These are phyloP conservation scores for Spisula solida DNA, from an alignment of 2,888 invertebrate species.

Conservation along the genomic window DNA sequence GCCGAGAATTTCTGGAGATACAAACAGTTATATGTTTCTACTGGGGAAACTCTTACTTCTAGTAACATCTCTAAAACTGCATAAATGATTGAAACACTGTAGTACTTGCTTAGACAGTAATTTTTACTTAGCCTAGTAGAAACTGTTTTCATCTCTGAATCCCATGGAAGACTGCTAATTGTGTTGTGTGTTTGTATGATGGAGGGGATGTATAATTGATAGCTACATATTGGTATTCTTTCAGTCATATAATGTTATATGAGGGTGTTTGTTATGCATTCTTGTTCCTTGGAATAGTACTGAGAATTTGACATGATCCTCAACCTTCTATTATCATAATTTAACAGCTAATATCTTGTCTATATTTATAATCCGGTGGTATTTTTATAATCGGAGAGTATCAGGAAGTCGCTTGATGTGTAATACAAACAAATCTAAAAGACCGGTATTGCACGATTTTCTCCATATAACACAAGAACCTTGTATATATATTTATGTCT, in stretches of 20 bases:
- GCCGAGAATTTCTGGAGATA: neutral
- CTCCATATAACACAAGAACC: no score
- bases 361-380: no score
- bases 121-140: conserved; percentile 9
- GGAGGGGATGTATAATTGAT: neutral
- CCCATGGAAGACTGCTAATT: neutral
- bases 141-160: neutral
- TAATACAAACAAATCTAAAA: no score
- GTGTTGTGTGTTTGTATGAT: neutral
- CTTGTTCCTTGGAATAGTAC: no score
- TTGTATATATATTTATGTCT: no score
- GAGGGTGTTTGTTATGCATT: neutral
- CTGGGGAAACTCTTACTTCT: neutral
- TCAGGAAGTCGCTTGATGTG: no score
- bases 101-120: neutral
- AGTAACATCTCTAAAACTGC: neutral
- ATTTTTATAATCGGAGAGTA: no score
- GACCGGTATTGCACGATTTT: no score
- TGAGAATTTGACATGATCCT: no score
- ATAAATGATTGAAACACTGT: neutral
- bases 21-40: neutral
- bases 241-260: neutral
- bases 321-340: no score
- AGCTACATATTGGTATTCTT: neutral
- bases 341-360: no score